Evolutionary conservation across 2,797 vertebrate genomes (phyloP), one percentile per base, ranked within the genome.

Genomic region (Lacerta agilis): DNA sequence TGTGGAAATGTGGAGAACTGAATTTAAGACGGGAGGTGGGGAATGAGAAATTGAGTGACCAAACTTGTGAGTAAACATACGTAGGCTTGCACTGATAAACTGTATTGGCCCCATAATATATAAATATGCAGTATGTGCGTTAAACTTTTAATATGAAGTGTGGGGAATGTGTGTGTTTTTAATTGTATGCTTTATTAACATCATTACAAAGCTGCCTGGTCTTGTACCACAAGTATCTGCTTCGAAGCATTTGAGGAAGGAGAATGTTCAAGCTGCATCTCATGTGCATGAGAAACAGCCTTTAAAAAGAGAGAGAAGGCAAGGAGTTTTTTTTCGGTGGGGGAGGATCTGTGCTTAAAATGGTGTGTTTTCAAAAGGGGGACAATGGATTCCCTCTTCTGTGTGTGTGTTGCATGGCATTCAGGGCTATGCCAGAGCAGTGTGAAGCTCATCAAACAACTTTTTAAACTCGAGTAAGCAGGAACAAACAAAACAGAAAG

Each of bases 361-460:
- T 38, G 9, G 9, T 77, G 69, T 9, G 11, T 88, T 91, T 85
- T 91, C 78, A 18, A 82, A 89, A 38, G 8, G 4, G 49, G 13
- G 82, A 61, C 25, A 41, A 61, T 43, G 36, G 49, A 76, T 92
- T 69, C 72, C 82, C 3, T 69, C 55, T 27, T 88, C 43, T 64
- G 0, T 15, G 49, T 64, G 0, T 29, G 8, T 45, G 90, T 15
- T 79, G 36, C 71, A 18, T 0, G 0, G 13, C 3, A 2, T 4
- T 41, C 86, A 67, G 84, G 41, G 72, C 90, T 86, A 81, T 10
- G 84, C 72, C 11, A 33, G 87, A 91, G 81, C 25, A 78, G 3
- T 0, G 1, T 66, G 38, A 43, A 25, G 82, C 25, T 25, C 25
- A 76, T 38, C 69, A 38, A 29, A 49, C 25, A 23, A 87, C 38